A percentile compares a stretch with the other conserved stretches of the same genome.
Conservation (phyloP, 2,888 invertebrate species). For the Lissonota sp. region DNA sequence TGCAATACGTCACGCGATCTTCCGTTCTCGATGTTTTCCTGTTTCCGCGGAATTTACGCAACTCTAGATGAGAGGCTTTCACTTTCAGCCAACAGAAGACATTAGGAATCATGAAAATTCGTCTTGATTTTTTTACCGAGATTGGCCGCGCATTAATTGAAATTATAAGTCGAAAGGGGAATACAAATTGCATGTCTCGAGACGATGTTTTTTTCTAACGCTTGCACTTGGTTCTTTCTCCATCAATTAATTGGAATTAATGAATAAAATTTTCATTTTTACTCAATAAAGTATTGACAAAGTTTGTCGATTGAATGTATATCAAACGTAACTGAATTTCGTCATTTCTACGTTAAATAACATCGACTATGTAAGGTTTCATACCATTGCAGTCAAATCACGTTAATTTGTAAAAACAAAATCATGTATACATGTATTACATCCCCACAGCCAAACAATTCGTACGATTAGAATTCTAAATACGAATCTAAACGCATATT, state of each 20-base stretch:
- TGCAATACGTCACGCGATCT: slow-evolving; percentile 49
- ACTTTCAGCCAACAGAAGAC: slow-evolving; percentile 50
- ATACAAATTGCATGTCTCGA: too few relatives aligned
- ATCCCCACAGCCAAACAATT: slow-evolving; percentile 39
- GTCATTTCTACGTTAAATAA: slow-evolving; percentile 17
- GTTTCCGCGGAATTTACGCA: slow-evolving; percentile 65
- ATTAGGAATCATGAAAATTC: slow-evolving; percentile 6
- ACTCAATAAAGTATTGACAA: background rate
- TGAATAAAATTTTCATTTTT: background rate
- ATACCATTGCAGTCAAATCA: slow-evolving; percentile 77
- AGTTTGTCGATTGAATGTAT: background rate
- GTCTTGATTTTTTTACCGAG: background rate
- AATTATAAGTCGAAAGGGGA: too few relatives aligned
- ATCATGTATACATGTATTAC: background rate
- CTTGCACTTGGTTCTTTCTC: too few relatives aligned
- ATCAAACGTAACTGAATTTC: background rate
- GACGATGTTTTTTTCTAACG: too few relatives aligned
- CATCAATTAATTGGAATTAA: too few relatives aligned
- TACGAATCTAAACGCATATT: slow-evolving; percentile 27
- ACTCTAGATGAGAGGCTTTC: slow-evolving; percentile 67
- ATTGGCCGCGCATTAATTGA: slow-evolving; percentile 6
- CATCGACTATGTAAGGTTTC: slow-evolving; percentile 31
- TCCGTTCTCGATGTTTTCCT: slow-evolving; percentile 56
- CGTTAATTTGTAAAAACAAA: slow-evolving; percentile 63
- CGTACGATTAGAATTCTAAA: slow-evolving; percentile 42